Evolutionary conservation across 2,888 invertebrate species (phyloP).

Genomic region (Hetaerina titia): DNA sequence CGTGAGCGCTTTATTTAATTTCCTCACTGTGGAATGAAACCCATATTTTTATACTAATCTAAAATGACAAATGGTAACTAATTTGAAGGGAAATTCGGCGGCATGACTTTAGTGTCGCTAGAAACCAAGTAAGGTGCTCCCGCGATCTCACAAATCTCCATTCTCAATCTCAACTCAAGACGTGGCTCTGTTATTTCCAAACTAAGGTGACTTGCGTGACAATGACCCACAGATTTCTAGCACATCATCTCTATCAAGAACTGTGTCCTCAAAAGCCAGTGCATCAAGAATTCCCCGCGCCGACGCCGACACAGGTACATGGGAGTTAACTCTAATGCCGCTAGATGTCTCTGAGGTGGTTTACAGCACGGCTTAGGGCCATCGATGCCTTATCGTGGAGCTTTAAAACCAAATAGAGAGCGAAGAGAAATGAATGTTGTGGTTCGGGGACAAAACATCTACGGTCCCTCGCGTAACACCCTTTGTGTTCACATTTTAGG

Average conservation of each 20-base stretch:
- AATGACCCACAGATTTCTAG: too few relatives aligned
- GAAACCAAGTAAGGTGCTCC: too few relatives aligned
- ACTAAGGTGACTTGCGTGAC: background rate
- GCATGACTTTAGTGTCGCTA: too few relatives aligned
- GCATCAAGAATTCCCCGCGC: background rate
- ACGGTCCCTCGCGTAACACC: background rate
- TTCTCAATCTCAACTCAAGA: background rate
- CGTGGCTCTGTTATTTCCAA: background rate
- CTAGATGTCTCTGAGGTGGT: conserved; percentile 3
- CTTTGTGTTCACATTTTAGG: background rate
- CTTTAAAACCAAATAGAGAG: background rate
- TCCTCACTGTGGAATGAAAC: too few relatives aligned
- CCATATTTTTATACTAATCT: too few relatives aligned
- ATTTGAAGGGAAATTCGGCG: too few relatives aligned
- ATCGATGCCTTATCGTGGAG: background rate
- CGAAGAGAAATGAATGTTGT: background rate
- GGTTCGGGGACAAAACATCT: background rate
- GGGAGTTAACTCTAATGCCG: background rate
- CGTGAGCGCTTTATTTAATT: too few relatives aligned
- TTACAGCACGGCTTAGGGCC: background rate
- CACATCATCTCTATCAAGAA: too few relatives aligned
- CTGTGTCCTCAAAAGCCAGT: too few relatives aligned
- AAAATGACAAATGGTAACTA: too few relatives aligned
- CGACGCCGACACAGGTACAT: background rate
- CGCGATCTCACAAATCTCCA: too few relatives aligned